Percentiles rank a stretch among this genome's conserved stretches.
phyloP scores from a whole-genome alignment of 2,888 invertebrate species.

The Drosophila borealis region DNA sequence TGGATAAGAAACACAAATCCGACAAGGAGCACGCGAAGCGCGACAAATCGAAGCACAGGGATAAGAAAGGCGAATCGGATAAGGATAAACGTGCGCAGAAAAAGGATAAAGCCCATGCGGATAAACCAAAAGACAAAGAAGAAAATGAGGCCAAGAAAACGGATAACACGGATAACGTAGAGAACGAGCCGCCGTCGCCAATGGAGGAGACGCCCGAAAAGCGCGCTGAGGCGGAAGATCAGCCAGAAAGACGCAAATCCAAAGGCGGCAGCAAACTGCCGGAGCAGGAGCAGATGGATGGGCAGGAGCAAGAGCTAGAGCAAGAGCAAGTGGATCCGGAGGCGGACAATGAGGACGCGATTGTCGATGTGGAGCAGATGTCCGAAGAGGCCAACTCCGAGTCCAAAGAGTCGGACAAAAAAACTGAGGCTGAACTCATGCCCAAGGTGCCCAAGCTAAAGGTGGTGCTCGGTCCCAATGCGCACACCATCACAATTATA shows the following conservation, averaged over 20 bases:
- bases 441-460: slow-evolving; percentile 52
- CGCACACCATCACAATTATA: slow-evolving; percentile 41
- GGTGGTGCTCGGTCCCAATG: slow-evolving; percentile 50
- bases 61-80: neutral
- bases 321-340: neutral
- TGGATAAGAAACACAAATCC: neutral
- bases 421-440: neutral
- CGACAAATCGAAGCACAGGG: slow-evolving; percentile 1
- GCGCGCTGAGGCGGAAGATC: neutral
- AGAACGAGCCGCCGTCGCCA: slow-evolving; percentile 33
- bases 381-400: neutral
- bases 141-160: neutral
- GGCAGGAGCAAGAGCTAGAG: neutral
- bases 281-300: neutral
- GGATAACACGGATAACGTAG: slow-evolving; percentile 28
- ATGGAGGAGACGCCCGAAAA: neutral
- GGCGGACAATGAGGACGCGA: neutral
- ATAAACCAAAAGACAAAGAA: slow-evolving; percentile 9
- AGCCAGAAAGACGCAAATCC: neutral
- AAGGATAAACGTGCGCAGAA: slow-evolving; percentile 13
- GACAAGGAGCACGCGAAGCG: slow-evolving; percentile 4
- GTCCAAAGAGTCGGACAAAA: neutral
- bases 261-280: neutral
- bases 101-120: neutral
- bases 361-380: neutral